Conservation (phyloP, 2,113 vertebrate species). For the Vidua chalybeata region DNA sequence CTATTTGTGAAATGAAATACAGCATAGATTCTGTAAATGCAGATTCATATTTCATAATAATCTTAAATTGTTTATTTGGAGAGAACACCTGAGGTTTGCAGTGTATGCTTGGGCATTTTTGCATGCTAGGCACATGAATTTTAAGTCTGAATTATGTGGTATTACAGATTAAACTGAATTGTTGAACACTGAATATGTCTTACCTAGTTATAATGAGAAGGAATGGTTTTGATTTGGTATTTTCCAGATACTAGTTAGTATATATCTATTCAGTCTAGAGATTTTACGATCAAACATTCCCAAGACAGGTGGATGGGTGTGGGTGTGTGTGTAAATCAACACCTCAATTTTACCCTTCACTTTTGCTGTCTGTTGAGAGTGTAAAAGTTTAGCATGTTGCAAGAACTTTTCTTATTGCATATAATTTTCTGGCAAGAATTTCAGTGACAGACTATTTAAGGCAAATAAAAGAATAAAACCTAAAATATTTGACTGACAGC, state of each 20-base stretch:
- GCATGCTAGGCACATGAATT: neutral
- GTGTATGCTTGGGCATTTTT: neutral
- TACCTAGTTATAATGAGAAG: neutral
- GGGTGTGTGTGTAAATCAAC: neutral
- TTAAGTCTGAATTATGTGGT: neutral
- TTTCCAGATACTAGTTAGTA: neutral
- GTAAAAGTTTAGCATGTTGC: neutral
- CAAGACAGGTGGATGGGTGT: rapidly evolving
- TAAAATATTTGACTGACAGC: neutral
- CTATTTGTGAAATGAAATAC: neutral
- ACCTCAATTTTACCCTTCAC: neutral
- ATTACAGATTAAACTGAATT: neutral
- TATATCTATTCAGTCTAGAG: neutral
- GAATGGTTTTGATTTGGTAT: neutral
- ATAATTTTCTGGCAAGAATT: neutral
- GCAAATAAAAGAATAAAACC: neutral
- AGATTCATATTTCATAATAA: neutral
- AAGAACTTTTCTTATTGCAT: neutral
- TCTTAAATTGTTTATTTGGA: neutral
- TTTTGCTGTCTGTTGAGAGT: neutral
- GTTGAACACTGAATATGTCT: neutral
- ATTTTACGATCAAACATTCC: neutral
- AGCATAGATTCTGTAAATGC: neutral
- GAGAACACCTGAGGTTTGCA: neutral
- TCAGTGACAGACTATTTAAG: neutral